A percentile compares a stretch with the other conserved stretches of the same genome.
Conservation (phyloP, 2,113 vertebrate genomes). For the Phylloscopus trochilus region DNA sequence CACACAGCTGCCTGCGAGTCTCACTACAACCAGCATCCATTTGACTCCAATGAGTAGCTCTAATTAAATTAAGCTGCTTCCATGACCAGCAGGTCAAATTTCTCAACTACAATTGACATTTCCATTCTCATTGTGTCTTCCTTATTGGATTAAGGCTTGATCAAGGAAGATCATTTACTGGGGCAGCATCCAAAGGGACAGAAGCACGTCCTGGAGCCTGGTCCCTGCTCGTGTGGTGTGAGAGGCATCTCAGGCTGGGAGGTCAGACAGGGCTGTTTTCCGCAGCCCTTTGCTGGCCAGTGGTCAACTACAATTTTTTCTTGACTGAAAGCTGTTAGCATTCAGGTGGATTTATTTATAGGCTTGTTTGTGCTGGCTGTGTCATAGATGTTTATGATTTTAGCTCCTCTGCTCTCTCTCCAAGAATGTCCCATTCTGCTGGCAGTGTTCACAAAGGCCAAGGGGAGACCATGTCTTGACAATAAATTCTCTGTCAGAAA, state of each 20-base stretch:
- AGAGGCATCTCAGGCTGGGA: not conserved
- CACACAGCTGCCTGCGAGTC: not conserved
- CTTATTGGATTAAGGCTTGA: slow-evolving; percentile 48
- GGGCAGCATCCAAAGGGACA: not conserved
- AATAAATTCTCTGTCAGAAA: slow-evolving; percentile 7
- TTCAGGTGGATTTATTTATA: slow-evolving; percentile 9
- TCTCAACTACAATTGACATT: slow-evolving; percentile 54
- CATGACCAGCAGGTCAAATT: slow-evolving; percentile 37
- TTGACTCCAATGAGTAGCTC: slow-evolving; percentile 5
- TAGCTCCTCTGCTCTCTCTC: not conserved
- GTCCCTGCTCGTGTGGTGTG: not conserved
- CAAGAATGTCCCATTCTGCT: not conserved
- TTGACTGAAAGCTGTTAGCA: not conserved
- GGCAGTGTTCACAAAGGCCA: slow-evolving; percentile 1
- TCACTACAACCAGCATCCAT: slow-evolving; percentile 4
- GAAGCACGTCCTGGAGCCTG: not conserved
- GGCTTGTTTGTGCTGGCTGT: not conserved
- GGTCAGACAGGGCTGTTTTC: not conserved
- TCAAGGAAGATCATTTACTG: slow-evolving; percentile 37
- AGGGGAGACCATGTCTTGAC: not conserved
- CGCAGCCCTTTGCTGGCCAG: not conserved
- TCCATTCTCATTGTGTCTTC: slow-evolving; percentile 51
- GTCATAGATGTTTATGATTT: not conserved
- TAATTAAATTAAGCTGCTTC: slow-evolving; percentile 42
- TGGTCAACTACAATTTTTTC: not conserved